phyloP scores from a whole-genome alignment of 2,888 invertebrate species.

The Dynastes maya region DNA sequence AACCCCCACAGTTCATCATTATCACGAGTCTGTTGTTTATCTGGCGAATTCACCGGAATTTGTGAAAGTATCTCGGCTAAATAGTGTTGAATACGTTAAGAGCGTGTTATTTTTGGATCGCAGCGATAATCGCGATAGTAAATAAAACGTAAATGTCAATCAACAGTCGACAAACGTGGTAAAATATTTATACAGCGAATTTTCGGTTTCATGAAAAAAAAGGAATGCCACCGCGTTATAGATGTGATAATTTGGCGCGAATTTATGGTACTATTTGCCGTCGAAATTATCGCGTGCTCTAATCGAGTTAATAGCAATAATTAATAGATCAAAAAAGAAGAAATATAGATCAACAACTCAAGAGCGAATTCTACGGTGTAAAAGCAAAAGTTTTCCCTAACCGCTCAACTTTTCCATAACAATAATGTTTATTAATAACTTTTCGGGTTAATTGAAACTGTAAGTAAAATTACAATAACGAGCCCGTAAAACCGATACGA shows the following conservation, averaged over 20 bases:
- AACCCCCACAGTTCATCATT: neutral
- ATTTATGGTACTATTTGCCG: neutral
- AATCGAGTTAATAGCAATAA: neutral
- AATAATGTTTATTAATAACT: too few species aligned
- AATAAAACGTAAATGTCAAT: constrained; percentile 19
- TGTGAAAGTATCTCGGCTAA: neutral
- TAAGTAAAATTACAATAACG: too few species aligned
- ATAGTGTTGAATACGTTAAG: constrained; percentile 1
- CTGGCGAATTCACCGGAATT: neutral
- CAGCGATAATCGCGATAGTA: neutral
- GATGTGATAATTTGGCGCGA: neutral
- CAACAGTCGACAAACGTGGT: constrained; percentile 2
- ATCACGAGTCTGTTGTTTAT: neutral
- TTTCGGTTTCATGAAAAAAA: neutral
- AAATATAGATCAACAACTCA: too few species aligned
- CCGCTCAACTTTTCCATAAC: too few species aligned
- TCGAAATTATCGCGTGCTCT: neutral
- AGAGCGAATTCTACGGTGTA: too few species aligned
- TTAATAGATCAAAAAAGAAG: too few species aligned
- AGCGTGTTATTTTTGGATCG: neutral
- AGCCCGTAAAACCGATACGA: too few species aligned
- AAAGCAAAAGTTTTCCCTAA: too few species aligned
- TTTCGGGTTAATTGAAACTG: too few species aligned
- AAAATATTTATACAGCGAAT: constrained; percentile 17
- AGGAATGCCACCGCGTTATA: neutral